Base-by-base conservation (phyloP, 2,113 vertebrate species). In the Dissostichus mawsoni region DNA sequence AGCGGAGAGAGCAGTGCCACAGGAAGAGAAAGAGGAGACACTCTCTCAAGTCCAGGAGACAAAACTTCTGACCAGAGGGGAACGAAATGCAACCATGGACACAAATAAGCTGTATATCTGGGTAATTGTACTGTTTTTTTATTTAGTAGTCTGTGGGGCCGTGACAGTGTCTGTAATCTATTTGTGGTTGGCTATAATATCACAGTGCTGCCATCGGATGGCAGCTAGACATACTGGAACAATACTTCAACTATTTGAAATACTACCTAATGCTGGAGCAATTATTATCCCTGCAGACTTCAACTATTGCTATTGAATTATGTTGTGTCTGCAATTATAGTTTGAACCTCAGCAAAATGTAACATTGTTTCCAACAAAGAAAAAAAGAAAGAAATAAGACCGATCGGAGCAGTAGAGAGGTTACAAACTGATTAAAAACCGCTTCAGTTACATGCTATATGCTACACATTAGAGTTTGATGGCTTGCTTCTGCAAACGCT, bases 11-110 rank as follows among this genome's bases (percentile, higher is more conserved):
- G 71, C 95, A 96, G 45, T 87, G 94, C 72, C 96, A 98, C 82
- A 96, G 97, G 74, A 99, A 99, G 91, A 97, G 96, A 90, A 96
- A 97, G 80, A 95, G 98, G 68, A 96, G 98, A 56, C 96, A 97
- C 13, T 92, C 96, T 67, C 93, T 97, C 84, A 97, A 93, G 89
- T 95, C 92, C 2, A 94, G 90, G 82, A 94, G 89, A 80, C 86
- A 93, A 69, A 82, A 95, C 78, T 87, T 94, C 88, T 96, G 90
- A 90, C 2, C 50, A 18, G 47, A 68, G 33, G 47, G 51, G 25
- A 74, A 69, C 14, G 17, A 20, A 71, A 47, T 11, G 20, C 44
- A 83, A 58, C 62, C 20, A 62, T 71, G 53, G 45, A 61, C 55
- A 80, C 59, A 76, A 58, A 50, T 41, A 65, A 72, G 65, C 53